Conservation (phyloP, 2,888 invertebrate genomes). For the Chesias legatella region DNA sequence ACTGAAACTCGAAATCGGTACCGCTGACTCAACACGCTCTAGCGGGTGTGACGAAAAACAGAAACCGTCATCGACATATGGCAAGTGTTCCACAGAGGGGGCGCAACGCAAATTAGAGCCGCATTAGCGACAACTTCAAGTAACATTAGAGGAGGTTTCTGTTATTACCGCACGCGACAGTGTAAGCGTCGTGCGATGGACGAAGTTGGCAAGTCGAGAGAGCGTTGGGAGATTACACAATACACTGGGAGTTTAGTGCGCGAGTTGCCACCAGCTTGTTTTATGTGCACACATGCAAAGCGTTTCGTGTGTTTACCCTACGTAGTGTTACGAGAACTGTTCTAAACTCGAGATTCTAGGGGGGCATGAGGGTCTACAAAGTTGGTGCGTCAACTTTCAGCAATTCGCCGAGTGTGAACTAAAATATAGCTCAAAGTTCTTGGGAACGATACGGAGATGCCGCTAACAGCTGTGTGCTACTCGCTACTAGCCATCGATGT, state of each 20-base stretch:
- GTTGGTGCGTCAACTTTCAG: slow-evolving; percentile 49
- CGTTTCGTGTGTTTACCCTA: slow-evolving; percentile 35
- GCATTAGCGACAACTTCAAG: slow-evolving; percentile 50
- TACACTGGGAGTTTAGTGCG: slow-evolving; percentile 42
- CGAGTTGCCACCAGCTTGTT: slow-evolving; percentile 48
- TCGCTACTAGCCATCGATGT: slow-evolving; percentile 38
- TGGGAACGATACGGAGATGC: slow-evolving; percentile 40
- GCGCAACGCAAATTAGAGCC: slow-evolving; percentile 48
- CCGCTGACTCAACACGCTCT: too few relatives aligned
- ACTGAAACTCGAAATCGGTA: too few relatives aligned
- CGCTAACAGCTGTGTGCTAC: slow-evolving; percentile 37
- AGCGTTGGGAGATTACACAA: slow-evolving; percentile 53
- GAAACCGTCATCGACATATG: slow-evolving; percentile 39
- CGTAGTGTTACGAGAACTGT: slow-evolving; percentile 45
- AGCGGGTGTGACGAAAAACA: slow-evolving; percentile 27
- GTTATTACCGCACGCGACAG: slow-evolving; percentile 52
- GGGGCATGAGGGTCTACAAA: slow-evolving; percentile 27
- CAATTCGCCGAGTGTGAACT: slow-evolving; percentile 51
- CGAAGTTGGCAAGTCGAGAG: slow-evolving; percentile 47
- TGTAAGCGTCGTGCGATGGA: slow-evolving; percentile 42
- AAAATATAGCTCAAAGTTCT: slow-evolving; percentile 64
- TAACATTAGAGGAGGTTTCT: slow-evolving; percentile 52
- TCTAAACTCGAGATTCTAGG: slow-evolving; percentile 36
- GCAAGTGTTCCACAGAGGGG: slow-evolving; percentile 37
- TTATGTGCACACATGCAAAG: slow-evolving; percentile 43